Conservation (phyloP, 2,113 vertebrate species). For the Ameiurus melas region DNA sequence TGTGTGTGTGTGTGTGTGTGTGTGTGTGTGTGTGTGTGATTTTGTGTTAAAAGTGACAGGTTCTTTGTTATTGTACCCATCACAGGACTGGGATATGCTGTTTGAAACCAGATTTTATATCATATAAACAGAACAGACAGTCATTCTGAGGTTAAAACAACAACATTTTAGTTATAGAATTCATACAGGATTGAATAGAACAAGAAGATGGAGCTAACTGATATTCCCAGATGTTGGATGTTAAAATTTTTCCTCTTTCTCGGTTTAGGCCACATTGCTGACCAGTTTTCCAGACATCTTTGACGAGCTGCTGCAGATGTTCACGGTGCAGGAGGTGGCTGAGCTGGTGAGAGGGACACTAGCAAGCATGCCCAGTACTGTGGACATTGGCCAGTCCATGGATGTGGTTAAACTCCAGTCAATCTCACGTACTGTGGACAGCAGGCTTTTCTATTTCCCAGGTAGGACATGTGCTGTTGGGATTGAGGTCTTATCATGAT, state of each 20-base stretch:
- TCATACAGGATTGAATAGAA: not conserved
- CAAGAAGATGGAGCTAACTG: not conserved
- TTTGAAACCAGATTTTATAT: too few relatives aligned
- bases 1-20: too few relatives aligned
- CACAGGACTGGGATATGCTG: too few relatives aligned
- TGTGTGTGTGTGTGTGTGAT: too few relatives aligned
- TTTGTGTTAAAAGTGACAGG: too few relatives aligned
- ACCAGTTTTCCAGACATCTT: slow-evolving; percentile 96
- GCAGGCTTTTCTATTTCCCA: slow-evolving; percentile 92
- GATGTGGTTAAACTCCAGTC: slow-evolving; percentile 95
- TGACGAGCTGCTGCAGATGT: slow-evolving; percentile 98
- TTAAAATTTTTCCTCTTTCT: not conserved
- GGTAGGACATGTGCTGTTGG: slow-evolving; percentile 67
- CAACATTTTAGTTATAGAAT: not conserved
- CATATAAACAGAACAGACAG: too few relatives aligned
- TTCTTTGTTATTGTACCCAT: too few relatives aligned
- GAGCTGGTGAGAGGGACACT: slow-evolving; percentile 92
- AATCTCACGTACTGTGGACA: slow-evolving; percentile 94
- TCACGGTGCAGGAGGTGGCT: slow-evolving; percentile 92
- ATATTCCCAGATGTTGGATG: not conserved
- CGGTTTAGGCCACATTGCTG: slow-evolving; percentile 85
- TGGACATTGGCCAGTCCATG: slow-evolving; percentile 94
- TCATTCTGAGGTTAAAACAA: not conserved
- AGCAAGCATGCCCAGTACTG: slow-evolving; percentile 94
- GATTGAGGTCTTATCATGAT: not conserved